Conservation (phyloP, 1,140 invertebrate genomes). For the Spodoptera litura region DNA sequence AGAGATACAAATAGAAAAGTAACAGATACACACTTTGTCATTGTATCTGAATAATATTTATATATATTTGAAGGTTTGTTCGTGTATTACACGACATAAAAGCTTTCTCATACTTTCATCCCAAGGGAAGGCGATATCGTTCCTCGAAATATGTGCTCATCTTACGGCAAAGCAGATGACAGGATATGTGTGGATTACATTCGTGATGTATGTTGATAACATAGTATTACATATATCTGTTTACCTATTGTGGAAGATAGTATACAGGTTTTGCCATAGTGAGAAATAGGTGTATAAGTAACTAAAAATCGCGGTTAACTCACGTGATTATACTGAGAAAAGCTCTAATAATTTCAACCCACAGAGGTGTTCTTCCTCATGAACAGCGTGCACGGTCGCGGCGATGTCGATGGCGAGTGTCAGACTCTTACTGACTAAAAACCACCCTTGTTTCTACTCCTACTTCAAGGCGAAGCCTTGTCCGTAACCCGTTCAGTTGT, state of each 20-base stretch:
- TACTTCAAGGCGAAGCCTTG: too few species aligned
- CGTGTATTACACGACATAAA: constrained; percentile 14
- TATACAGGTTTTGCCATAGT: not conserved
- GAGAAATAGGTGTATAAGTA: not conserved
- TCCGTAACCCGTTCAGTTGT: too few species aligned
- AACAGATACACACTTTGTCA: constrained; percentile 12
- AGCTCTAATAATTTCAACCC: too few species aligned
- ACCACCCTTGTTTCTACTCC: too few species aligned
- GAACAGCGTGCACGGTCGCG: too few species aligned
- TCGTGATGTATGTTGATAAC: constrained; percentile 20
- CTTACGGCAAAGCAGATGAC: constrained; percentile 21
- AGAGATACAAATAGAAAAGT: not conserved
- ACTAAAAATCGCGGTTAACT: too few species aligned
- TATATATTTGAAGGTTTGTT: constrained; percentile 10
- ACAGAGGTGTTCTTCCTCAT: too few species aligned
- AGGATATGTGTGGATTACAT: not conserved
- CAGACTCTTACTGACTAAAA: too few species aligned
- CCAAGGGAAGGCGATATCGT: not conserved
- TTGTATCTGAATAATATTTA: constrained; percentile 18
- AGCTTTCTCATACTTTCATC: constrained; percentile 12
- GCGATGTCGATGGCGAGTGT: too few species aligned
- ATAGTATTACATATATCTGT: too few species aligned
- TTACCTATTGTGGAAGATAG: not conserved
- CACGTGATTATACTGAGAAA: too few species aligned
- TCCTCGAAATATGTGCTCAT: constrained; percentile 5